Evolutionary conservation across 37 sponge, comb jelly and placozoan species (phyloP), one percentile per base, ranked within the genome.

Genomic region (Axinella damicornis): DNA sequence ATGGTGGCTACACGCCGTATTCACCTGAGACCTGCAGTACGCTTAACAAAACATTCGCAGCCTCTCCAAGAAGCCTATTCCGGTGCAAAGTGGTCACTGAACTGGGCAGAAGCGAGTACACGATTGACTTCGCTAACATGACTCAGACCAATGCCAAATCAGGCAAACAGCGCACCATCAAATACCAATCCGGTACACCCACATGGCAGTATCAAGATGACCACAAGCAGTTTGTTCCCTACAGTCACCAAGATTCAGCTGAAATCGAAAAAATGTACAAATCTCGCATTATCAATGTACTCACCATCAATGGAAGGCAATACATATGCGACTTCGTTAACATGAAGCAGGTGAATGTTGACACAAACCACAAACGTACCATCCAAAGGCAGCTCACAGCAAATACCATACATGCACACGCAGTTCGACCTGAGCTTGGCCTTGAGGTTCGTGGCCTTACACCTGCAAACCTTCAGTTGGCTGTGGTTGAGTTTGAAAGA

Each of bases 261-360:
- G 65, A 62, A 65, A 34, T 78, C n/a, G 79, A 78, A 5, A 28
- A 62, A 35, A 34, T 61, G 52, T 63, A 64, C 62, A 64, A 52
- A 46, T 40, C 53, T 36, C 17, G 39, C 22, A 21, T 5, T 25
- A 18, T 5, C 22, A 25, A 52, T 24, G 2, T 15, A 11, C 66
- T 57, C n/a, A 63, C 24, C 40, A 78, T 61, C 20, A 41, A 63
- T 12, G 53, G 66, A 11, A 61, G 61, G 27, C 16, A 15, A 4
- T 78, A 78, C 79, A 64, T 13, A 63, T 64, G 31, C 62, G 79
- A 78, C 34, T 78, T 78, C 35, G 2, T 25, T 5, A 38, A 35
- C 18, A 78, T 78, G 79, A 16, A 15, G 4, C 79, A 78, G 35
- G 11, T 16, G 22, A 78, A 78, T 33, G 34, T 36, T 18, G 22